These are phyloP conservation scores for Drosophila cognata DNA, from an alignment of 2,888 invertebrate species.

Conservation along the genomic window DNA sequence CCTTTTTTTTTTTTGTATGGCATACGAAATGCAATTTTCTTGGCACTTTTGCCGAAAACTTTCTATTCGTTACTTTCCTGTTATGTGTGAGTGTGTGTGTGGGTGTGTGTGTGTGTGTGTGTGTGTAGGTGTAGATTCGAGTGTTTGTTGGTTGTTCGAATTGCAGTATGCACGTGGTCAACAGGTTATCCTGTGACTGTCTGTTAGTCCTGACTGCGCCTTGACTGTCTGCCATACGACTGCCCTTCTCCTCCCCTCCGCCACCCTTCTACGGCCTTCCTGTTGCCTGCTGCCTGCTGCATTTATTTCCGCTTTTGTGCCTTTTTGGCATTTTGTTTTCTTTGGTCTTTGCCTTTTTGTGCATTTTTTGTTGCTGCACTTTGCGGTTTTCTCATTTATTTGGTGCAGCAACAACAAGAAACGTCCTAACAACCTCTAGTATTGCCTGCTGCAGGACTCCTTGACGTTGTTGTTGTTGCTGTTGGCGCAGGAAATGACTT, in stretches of 20 bases:
- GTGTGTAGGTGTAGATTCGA: conserved; percentile 34
- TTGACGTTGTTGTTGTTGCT: conserved; percentile 31
- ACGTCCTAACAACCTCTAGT: conserved; percentile 48
- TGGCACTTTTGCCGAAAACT: conserved; percentile 79
- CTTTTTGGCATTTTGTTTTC: conserved; percentile 79
- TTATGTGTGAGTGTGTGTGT: conserved; percentile 16
- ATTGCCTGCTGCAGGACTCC: conserved; percentile 36
- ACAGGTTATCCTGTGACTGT: conserved; percentile 75
- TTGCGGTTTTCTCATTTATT: conserved; percentile 80
- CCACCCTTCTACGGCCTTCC: conserved; percentile 8
- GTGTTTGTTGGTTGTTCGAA: conserved; percentile 44
- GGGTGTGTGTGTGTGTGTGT: conserved; percentile 23
- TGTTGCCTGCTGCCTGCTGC: conserved; percentile 56
- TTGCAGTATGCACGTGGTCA: conserved; percentile 79
- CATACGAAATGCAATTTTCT: conserved; percentile 77
- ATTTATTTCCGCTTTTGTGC: conserved; percentile 79
- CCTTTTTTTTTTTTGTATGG: conserved; percentile 17
- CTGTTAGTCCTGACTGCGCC: conserved; percentile 49
- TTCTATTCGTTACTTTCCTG: conserved; percentile 45
- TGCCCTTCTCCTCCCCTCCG: background rate
- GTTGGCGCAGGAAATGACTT: conserved; percentile 78
- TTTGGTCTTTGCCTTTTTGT: conserved; percentile 58
- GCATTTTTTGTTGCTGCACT: conserved; percentile 62
- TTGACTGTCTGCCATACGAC: conserved; percentile 16
- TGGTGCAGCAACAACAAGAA: conserved; percentile 43